Base-by-base conservation (phyloP, 30 jellyfish, hydroid and myxozoan species). In the Catostylus mosaicus region DNA sequence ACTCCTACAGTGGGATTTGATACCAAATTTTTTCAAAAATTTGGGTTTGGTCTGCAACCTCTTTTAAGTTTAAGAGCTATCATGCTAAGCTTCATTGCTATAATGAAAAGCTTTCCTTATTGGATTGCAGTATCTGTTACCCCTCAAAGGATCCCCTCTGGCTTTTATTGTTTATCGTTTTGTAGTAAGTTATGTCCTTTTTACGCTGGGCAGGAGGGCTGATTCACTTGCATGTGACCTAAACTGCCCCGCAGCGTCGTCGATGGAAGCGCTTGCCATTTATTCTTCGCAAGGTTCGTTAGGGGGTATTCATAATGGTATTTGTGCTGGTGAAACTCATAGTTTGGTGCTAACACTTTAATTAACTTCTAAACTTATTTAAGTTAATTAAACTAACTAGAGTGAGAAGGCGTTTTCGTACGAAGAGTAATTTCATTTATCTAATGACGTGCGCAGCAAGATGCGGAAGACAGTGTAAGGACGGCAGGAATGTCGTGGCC, bases 381-480 rank as follows among this genome's bases (percentile, higher is more conserved):
- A 48, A 9, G 1, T 48, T 27, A 4, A 8, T 2, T 3, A 23
- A 22, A 10, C 38, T 2, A 1, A 1, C 71, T 3, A 1, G 26
- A 59, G 11, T 52, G 18, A 10, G 38, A 23, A 59, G 38, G 37
- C 38, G 23, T 24, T 59, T 5, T 59, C 23, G 38, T 6, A 1
- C 1, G 1, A 22, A 37, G 35, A 59, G 38, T 10, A 59, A 1
- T 22, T 59, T 59, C 38, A 59, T 2, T 27, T 23, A 23, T 35
- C 38, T 59, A 59, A n/a, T 59, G 71, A 23, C 37, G 36, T 27
- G 36, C 71, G 38, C 71, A 59, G 71, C 40, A 59, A 35, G 38
- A 76, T 76, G 88, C 88, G 88, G 88, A 76, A 76, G 88, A 57
- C 40, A 34, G 64, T 65, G 33, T 50, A 74, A 20, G 74, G 66